Evolutionary conservation across 1,140 invertebrate genomes (phyloP).

Genomic region (Metopolophium dirhodum): DNA sequence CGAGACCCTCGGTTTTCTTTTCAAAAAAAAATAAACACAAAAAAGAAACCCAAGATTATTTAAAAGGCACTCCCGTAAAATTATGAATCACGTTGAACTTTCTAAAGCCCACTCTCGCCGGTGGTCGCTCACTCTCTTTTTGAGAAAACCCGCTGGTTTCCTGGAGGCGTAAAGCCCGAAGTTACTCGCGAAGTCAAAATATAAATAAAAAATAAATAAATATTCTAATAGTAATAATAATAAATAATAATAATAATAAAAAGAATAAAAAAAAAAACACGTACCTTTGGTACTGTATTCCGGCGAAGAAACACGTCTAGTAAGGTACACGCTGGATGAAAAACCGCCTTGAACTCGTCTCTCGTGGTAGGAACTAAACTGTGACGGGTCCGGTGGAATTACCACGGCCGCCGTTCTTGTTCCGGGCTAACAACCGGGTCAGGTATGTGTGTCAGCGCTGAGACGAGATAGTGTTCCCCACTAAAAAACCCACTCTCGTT

Average conservation of each 20-base stretch:
- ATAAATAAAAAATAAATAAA: background rate
- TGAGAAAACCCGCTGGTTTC: background rate
- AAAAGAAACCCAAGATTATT: background rate
- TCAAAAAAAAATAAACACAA: background rate
- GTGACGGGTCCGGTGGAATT: conserved; percentile 35
- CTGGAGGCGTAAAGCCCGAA: background rate
- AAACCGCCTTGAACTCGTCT: conserved; percentile 52
- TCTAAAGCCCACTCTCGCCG: conserved; percentile 27
- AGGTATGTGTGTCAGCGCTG: conserved; percentile 52
- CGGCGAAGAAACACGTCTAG: conserved; percentile 29
- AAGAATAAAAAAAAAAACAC: background rate
- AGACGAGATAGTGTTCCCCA: conserved; percentile 35
- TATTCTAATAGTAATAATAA: background rate
- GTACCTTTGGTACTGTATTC: conserved; percentile 20
- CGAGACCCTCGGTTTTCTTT: background rate
- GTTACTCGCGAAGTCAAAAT: background rate
- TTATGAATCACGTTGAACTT: conserved; percentile 33
- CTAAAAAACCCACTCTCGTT: conserved; percentile 48
- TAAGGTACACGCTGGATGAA: background rate
- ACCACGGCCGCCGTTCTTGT: conserved; percentile 52
- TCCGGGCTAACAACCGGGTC: conserved; percentile 56
- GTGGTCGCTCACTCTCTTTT: conserved; percentile 9
- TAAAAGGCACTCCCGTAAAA: conserved; percentile 34
- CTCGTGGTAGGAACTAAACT: conserved; percentile 50
- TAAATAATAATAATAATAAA: background rate